Evolutionary conservation across 2,113 vertebrate species (phyloP), one percentile per base, ranked within the genome.

Genomic region (Rhabdomys dilectus): DNA sequence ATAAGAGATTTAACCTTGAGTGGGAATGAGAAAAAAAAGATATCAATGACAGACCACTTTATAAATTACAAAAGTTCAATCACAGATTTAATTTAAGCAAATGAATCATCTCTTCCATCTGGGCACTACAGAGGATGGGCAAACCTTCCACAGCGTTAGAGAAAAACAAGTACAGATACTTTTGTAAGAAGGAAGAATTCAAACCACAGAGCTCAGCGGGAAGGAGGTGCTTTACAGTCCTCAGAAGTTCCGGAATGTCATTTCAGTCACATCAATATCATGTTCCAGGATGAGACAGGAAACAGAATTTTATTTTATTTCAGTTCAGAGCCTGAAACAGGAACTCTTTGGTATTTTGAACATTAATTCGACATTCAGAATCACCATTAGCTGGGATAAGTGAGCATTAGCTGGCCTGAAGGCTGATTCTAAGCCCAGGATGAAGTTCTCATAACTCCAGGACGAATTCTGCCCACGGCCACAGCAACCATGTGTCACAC

Each of bases 191-290:
- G 92, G 92, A 70, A 92, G 26, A 95, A 75, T 51, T 39, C 42
- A 51, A 91, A 77, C 70, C 66, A 77, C 53, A 75, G n/a, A 77
- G 53, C 72, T 86, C 21, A 29, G 93, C 60, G 91, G 77, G 24
- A 70, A 88, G 72, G 80, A 87, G 68, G 81, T 75, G 48, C 82
- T 78, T 77, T 0, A 93, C 22, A 87, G 21, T n/a, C 86, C 58
- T 98, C 98, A 98, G 96, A 94, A 98, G 13, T 60, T 98, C 96
- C 98, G 98, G 96, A 98, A 98, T 80, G 53, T 98, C 72, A 98
- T 95, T 95, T 99, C 99, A 15, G 98, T 98, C 51, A 99, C 98
- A 96, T 99, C 99, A 3, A 98, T 89, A 34, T 99, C 99, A 0
- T 99, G 99, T 58, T 99, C 99, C 99, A 99, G 86, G 87, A 72